Conservation (phyloP, 2,113 vertebrate species). For the Erpornis zantholeuca region DNA sequence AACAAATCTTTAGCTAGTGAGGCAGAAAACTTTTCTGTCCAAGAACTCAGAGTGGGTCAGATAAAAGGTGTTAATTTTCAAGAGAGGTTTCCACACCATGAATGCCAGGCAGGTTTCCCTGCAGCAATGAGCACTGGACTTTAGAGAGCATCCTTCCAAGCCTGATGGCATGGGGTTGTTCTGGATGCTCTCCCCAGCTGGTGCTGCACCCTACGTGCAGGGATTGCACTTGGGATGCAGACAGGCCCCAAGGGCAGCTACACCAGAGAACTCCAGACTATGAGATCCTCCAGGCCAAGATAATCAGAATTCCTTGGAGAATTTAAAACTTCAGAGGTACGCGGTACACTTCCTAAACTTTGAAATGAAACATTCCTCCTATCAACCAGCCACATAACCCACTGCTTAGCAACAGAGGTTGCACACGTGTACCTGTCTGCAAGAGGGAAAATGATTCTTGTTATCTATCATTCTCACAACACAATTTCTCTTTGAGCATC, state of each 20-base stretch:
- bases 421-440: not conserved
- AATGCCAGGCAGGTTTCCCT: not conserved
- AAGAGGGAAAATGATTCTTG: not conserved
- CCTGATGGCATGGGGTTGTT: not conserved
- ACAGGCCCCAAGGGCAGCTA: not conserved
- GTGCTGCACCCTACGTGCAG: fast-evolving
- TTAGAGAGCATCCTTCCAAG: fast-evolving
- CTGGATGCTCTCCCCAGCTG: not conserved
- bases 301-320: not conserved
- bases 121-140: fast-evolving
- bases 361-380: conserved; percentile 16
- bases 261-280: not conserved
- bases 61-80: not conserved
- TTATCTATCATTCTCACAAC: not conserved
- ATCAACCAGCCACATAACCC: not conserved
- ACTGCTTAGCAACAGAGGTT: not conserved
- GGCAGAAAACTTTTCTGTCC: not conserved
- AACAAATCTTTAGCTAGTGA: not conserved
- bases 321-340: not conserved
- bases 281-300: not conserved
- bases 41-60: not conserved
- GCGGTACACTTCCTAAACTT: not conserved
- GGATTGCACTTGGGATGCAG: not conserved
- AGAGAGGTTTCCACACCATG: not conserved
- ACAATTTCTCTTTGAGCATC: not conserved